Base-by-base conservation (phyloP, 2,797 vertebrate species). In the Dermochelys coriacea region DNA sequence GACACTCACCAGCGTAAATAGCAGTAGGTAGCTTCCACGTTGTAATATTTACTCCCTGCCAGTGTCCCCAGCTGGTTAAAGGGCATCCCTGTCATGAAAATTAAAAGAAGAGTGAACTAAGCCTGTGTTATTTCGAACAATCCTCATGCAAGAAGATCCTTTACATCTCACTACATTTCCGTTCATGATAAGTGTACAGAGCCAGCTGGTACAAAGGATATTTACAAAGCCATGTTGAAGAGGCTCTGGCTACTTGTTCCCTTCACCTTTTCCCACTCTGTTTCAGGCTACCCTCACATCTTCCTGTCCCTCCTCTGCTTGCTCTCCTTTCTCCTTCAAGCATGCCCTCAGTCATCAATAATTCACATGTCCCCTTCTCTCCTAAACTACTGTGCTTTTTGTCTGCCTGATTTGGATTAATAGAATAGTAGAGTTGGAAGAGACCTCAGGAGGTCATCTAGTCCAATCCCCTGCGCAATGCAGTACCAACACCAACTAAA, bases 21-120 rank as follows among this genome's bases (percentile, higher is more conserved):
- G 98, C 99, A 99, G 91, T 99, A 99, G 10, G 99, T 99, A 2
- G 99, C 99, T 96, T 99, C 99, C 82, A 99, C 99, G 0, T 99
- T 99, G 97, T 99, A 99, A 97, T 99, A 99, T 86, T 99, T 99
- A 98, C 99, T 99, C 88, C 99, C 99, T 19, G 99, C 99, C 96
- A 99, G 95, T 0, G 99, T 99, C 78, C 99, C 99, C 91, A 99
- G 98, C 91, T 99, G 99, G 98, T 99, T 99, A 96, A 99, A 99
- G 82, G 99, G 99, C 99, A 99, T 99, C 94, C 99, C 99, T 99
- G 97, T 3, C 54, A 86, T 0, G 82, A 90, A 88, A 90, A 64
- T 94, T 37, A 15, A 3, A 25, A 47, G 87, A 89, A 92, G 2
- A 84, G 0, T 2, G 16, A 14, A 15, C 80, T 71, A 34, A 54